Conservation (phyloP, 92 coral and sea anemone species). For the Pocillopora grandis region DNA sequence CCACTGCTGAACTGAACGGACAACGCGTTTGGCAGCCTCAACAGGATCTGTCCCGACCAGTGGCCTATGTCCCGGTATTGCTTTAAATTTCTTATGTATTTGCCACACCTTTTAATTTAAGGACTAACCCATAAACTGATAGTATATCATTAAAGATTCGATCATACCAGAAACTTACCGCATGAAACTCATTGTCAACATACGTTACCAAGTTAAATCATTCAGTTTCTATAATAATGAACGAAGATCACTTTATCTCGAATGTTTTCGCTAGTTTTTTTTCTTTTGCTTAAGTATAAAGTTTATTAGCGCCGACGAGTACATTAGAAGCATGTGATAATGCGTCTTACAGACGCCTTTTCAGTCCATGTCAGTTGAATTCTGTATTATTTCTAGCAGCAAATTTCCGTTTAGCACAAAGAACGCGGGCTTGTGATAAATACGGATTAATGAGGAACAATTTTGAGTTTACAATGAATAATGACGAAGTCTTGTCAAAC, state of each 20-base stretch:
- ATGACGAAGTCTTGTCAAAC: constrained; percentile 64
- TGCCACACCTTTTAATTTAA: constrained; percentile 68
- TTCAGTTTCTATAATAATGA: constrained; percentile 7
- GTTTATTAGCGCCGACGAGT: constrained; percentile 21
- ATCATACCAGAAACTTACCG: constrained; percentile 13
- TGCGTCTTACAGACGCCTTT: constrained; percentile 29
- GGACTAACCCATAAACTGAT: constrained; percentile 50
- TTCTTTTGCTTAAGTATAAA: constrained; percentile 18
- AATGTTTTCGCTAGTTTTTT: constrained; percentile 9
- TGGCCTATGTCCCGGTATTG: constrained; percentile 98
- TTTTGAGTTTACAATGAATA: constrained; percentile 66
- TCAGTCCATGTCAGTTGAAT: constrained; percentile 16
- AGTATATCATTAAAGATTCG: constrained; percentile 41
- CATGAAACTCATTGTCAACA: constrained; percentile 38
- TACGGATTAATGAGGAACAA: constrained; percentile 83
- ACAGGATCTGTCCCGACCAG: constrained; percentile 94
- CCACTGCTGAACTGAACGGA: constrained; percentile 80
- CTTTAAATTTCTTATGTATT: constrained; percentile 67
- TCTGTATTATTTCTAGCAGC: constrained; percentile 51
- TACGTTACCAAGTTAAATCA: constrained; percentile 12
- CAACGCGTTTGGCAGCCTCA: constrained; percentile 99
- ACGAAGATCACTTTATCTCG: constrained; percentile 13
- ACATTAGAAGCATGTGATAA: constrained; percentile 20
- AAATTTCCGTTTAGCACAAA: constrained; percentile 87
- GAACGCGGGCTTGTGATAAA: constrained; percentile 81